phyloP scores from a whole-genome alignment of 2,113 vertebrate species.

The Gadus macrocephalus region DNA sequence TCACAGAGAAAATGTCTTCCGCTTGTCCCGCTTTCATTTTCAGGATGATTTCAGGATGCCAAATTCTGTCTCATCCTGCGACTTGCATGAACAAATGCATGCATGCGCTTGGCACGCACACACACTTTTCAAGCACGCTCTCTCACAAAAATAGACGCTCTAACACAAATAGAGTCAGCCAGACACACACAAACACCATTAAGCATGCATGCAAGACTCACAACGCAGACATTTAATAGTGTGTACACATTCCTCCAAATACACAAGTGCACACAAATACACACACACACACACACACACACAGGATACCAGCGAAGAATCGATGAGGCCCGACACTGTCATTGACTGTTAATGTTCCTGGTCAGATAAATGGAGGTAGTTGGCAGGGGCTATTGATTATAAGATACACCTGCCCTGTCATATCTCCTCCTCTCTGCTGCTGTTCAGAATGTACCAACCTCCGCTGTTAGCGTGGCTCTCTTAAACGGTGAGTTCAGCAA shows the following conservation, averaged over 20 bases:
- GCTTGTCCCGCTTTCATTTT: too few species aligned
- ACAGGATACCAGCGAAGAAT: slow-evolving; percentile 36
- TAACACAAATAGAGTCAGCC: not conserved
- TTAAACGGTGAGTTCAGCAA: slow-evolving; percentile 44
- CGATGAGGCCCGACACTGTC: slow-evolving; percentile 42
- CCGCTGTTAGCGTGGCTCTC: slow-evolving; percentile 6
- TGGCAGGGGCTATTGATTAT: slow-evolving; percentile 57
- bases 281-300: not conserved
- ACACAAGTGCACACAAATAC: too few species aligned
- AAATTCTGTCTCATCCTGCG: too few species aligned
- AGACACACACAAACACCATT: too few species aligned
- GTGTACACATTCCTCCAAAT: too few species aligned
- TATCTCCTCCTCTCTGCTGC: slow-evolving; percentile 29
- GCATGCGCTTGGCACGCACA: too few species aligned
- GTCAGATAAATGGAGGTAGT: slow-evolving; percentile 48
- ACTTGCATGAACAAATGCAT: too few species aligned
- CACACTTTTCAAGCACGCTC: too few species aligned
- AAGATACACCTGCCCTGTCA: slow-evolving; percentile 37
- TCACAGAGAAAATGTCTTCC: too few species aligned
- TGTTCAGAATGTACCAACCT: not conserved
- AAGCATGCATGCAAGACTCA: not conserved
- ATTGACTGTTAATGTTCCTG: slow-evolving; percentile 36
- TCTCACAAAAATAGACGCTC: too few species aligned
- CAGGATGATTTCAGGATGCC: too few species aligned
- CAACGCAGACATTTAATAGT: not conserved